Base-by-base conservation (phyloP, 2,113 vertebrate species). In the Chionodraco myersi region DNA sequence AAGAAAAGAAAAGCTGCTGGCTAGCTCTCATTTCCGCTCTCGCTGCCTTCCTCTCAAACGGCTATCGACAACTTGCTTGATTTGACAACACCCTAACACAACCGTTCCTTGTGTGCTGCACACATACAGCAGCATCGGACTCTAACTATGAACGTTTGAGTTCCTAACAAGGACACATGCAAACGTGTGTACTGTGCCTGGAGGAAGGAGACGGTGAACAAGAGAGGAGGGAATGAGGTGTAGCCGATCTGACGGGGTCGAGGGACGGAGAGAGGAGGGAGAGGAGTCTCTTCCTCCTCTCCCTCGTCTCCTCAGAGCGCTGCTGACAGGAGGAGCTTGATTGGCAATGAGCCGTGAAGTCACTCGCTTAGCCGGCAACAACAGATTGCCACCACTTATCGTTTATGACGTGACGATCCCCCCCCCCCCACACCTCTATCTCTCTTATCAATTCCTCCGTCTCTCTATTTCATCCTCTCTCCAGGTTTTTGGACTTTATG, bases 321-420 rank as follows among this genome's bases (percentile, higher is more conserved):
- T 91, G 79, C 89, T 88, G 89, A 92, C 91, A 88, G 82, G 87
- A 91, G 86, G 91, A 91, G 86, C 86, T 90, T 89, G 88, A 89
- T 90, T 91, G 90, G 83, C 92, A 93, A 93, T 92, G 92, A 93
- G 89, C 90, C 90, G 76, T 91, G 88, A 93, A 93, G 92, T 83
- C 78, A 66, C 83, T 82, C 87, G 82, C 86, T 92, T 92, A 87
- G 86, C 85, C 13, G 79, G 75, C 80, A 85, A 88, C 91, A 90
- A 91, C 92, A 93, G 88, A 92, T 94, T 88, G 91, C 91, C 89
- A 67, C 89, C 77, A 73, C 92, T 93, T 88, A 92, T 82, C 86
- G 72, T 87, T 89, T 88, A 92, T 90, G 91, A 92, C 85, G 83
- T 90, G 79, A 85, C 64, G 1, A 71, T 75, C 72, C 54, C 49